Conservation (phyloP, 2,888 invertebrate genomes). For the Pyrrhia umbra region DNA sequence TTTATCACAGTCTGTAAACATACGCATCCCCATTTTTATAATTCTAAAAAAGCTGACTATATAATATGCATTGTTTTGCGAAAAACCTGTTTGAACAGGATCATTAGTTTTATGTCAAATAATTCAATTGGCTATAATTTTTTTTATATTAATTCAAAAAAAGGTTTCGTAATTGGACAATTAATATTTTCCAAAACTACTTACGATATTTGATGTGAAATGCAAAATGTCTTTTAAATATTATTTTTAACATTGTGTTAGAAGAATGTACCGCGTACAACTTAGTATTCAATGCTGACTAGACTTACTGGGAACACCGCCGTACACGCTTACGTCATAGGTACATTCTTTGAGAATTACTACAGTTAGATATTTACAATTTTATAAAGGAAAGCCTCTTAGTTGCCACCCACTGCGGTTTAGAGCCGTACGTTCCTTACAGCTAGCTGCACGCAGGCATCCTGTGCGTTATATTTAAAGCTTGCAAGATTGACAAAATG, state of each 20-base stretch:
- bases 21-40: conserved; percentile 40
- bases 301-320: conserved; percentile 33
- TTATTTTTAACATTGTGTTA: neutral
- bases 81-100: neutral
- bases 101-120: neutral
- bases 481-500: conserved; percentile 55
- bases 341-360: conserved; percentile 30
- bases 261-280: conserved; percentile 51
- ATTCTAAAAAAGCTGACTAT: conserved; percentile 28
- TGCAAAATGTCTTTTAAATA: conserved; percentile 37
- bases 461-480: conserved; percentile 22
- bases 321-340: conserved; percentile 16
- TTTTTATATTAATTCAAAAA: neutral
- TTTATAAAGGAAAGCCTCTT: conserved; percentile 46
- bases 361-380: conserved; percentile 49
- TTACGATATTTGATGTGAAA: conserved; percentile 23
- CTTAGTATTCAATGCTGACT: conserved; percentile 50
- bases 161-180: neutral
- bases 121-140: neutral
- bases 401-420: conserved; percentile 2
- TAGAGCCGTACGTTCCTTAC: conserved; percentile 14
- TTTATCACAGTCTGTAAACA: conserved; percentile 78
- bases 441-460: conserved; percentile 2
- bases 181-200: neutral
- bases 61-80: conserved; percentile 34